Evolutionary conservation across 1,140 invertebrate species (phyloP), one percentile per base, ranked within the genome.

Genomic region (Gonioctena quinquepunctata): DNA sequence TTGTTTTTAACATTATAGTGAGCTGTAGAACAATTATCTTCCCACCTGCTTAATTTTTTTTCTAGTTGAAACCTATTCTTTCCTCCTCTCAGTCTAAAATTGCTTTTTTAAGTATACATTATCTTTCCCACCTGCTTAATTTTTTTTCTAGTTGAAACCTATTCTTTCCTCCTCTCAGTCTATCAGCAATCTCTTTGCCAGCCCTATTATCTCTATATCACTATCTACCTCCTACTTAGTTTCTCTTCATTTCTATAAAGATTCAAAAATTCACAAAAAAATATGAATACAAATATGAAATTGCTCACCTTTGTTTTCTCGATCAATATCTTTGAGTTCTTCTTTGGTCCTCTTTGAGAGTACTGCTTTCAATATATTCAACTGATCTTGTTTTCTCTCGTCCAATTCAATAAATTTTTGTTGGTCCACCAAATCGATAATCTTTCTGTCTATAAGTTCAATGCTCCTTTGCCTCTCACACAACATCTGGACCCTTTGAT

Each of bases 391-490:
- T 28, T 67, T 65, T 42, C 73, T 63, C 26, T 72, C 33, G 7
- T 69, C 65, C 23, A 63, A 63, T 54, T 22, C 52, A 60, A 78
- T 65, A 75, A 72, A 77, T 69, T 84, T 80, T 64, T 87, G 84
- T 33, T 84, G 81, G 22, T 85, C 85, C 4, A 82, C 82, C 33
- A 88, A 77, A 33, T 85, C 83, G 19, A 88, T 83, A 50, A 92
- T 80, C 79, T 90, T 88, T 6, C 87, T 86, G 71, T 91, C 89
- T 77, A 91, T 84, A 67, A 85, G 83, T 70, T 90, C 88, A 7
- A 91, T 84, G 76, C 87, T 88, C 28, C 84, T 85, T 62, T 89
- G 86, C 62, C 88, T 87, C 7, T 88, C 87, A 28, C 88, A 87
- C n/a, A 91, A 81, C 2, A 86, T 84, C 66, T 86, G 85, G 23